Evolutionary conservation across 2,113 vertebrate genomes (phyloP), one percentile per base, ranked within the genome.

Genomic region (Ondatra zibethicus): DNA sequence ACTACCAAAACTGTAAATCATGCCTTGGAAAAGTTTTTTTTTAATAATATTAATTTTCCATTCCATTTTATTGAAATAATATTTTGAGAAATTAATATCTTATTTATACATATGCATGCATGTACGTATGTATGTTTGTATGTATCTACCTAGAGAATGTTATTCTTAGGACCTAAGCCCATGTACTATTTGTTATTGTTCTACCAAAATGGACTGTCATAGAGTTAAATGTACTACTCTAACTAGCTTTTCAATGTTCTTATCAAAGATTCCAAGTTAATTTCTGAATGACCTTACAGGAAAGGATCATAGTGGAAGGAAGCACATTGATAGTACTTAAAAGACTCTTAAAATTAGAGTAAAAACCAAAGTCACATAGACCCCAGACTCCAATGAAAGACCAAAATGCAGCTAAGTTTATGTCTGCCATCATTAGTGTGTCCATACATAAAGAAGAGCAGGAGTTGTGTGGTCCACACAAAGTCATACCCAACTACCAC

Each of bases 241-340:
- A 89, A 27, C 80, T 77, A 96, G 31, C 5, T 82, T 86, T 93
- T 93, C 61, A 96, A 58, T 87, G 86, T 76, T 92, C 76, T 61
- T 82, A 25, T 84, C 90, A 84, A 70, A 92, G 80, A 91, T 6
- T 33, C 63, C 36, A 73, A 94, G 11, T 76, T 75, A 50, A 23
- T 66, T 97, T 88, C 91, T 92, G 55, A 97, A 86, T 91, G 70
- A 96, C 21, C 5, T 93, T 91, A 88, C 65, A 14, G 63, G 87
- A 93, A 95, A 97, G 2, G 31, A 73, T 72, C 10, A 95, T n/a
- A 92, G 29, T 92, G 8, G 29, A 80, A 80, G 23, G 63, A 95
- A 93, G 70, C 45, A 94, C 91, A 92, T 0, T 91, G 50, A 89
- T 85, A 52, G 55, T 55, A 75, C 66, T 42, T 55, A 92, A 86